Evolutionary conservation across 92 coral and sea anemone genomes (phyloP), one percentile per base, ranked within the genome.

Genomic region (Anthopleura xanthogrammica): DNA sequence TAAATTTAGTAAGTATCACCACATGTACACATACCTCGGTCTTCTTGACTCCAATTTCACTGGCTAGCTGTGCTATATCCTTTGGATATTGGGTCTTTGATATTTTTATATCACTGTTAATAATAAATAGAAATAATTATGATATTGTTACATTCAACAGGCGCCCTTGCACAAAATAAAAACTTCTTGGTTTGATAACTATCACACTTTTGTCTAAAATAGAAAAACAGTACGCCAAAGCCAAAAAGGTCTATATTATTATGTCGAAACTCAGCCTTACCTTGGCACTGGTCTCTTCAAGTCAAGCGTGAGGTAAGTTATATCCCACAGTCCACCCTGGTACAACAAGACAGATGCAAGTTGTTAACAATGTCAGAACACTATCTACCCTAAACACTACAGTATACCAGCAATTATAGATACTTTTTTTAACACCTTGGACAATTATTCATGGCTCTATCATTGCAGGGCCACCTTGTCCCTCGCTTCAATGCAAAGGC

Each of bases 251-350:
- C 36, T 29, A 29, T 29, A 29, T 29, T 29, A 29, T 29, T 29
- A 29, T 29, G 36, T 29, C 36, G 36, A 29, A 29, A 29, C 36
- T 29, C 36, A 1, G 36, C 36, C 86, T 76, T 92, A 96, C 99
- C 99, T 96, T 56, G 99, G 99, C 7, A 96, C 99, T 46, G 99
- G 99, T 71, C 94, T 85, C 81, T 86, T 85, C 50, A 92, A 87
- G 80, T 88, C 85, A 70, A 96, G 95, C 74, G 99, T 88, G 14
- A 96, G 92, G 76, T 92, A 94, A 42, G 92, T 85, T 77, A 96
- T 92, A 80, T 96, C 91, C 99, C 98, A 96, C 60, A 93, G 90
- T 41, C 99, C 99, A 77, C 95, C 99, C 99, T 96, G 92, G 54
- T 13, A 90, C 77, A 82, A 41, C 85, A 86, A 80, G 75, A 75